phyloP scores from a whole-genome alignment of 1,140 invertebrate genomes.

The Leucophenga varia region DNA sequence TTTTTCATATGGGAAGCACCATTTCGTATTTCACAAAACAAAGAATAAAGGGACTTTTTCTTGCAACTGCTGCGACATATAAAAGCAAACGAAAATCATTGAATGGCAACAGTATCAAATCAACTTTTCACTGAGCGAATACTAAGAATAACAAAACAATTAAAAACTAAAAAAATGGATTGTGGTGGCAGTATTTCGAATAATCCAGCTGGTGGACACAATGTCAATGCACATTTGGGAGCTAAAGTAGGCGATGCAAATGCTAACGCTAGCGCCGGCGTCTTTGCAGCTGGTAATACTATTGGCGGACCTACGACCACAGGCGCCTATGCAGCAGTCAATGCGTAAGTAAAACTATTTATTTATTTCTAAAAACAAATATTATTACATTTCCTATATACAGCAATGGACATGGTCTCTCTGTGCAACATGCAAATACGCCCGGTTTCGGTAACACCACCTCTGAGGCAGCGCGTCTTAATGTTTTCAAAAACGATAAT shows the following conservation, averaged over 20 bases:
- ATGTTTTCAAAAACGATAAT: conserved; percentile 21
- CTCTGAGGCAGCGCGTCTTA: conserved; percentile 19
- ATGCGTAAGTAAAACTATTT: conserved; percentile 27
- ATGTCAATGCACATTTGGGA: conserved; percentile 18
- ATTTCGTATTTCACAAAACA: too few relatives aligned
- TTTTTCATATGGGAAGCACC: too few relatives aligned
- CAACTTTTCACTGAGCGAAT: background rate
- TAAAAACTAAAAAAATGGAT: conserved; percentile 21
- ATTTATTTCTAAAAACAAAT: background rate
- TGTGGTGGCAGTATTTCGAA: conserved; percentile 15
- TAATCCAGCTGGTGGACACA: conserved; percentile 30
- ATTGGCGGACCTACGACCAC: conserved; percentile 28
- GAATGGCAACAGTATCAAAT: conserved; percentile 25
- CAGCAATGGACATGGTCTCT: conserved; percentile 31
- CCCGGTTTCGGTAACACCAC: conserved; percentile 22
- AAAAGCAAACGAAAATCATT: too few relatives aligned
- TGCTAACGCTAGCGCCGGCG: conserved; percentile 24
- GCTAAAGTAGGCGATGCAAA: conserved; percentile 20
- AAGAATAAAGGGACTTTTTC: conserved; percentile 21
- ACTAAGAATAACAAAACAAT: conserved; percentile 6
- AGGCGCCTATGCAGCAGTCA: conserved; percentile 31
- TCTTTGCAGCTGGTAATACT: conserved; percentile 27
- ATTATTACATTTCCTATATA: background rate
- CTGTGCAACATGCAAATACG: conserved; percentile 30
- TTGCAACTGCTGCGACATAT: too few relatives aligned